Evolutionary conservation across 2,888 invertebrate genomes (phyloP).

Genomic region (Drosophila limbata): DNA sequence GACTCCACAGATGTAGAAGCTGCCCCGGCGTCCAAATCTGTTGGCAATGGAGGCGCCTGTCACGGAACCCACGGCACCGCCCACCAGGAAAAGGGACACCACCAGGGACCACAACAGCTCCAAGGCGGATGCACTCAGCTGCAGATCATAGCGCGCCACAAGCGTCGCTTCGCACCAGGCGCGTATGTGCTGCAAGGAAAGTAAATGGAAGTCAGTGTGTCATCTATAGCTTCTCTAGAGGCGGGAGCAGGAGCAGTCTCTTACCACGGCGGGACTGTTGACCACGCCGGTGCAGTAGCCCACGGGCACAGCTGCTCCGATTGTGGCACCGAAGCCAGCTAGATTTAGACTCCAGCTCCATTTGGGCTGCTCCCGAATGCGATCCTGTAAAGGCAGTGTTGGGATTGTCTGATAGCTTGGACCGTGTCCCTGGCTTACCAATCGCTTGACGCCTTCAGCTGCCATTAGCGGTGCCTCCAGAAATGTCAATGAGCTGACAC

Average conservation of each 20-base stretch:
- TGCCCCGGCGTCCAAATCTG: conserved; percentile 88
- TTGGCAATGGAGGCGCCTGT: conserved; percentile 92
- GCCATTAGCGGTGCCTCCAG: conserved; percentile 51
- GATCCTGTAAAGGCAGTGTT: conserved; percentile 2
- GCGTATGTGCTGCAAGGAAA: conserved; percentile 86
- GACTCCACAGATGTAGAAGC: conserved; percentile 89
- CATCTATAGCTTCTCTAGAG: not conserved
- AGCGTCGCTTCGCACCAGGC: conserved; percentile 91
- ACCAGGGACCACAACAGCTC: conserved; percentile 92
- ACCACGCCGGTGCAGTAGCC: conserved; percentile 94
- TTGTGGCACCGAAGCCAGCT: conserved; percentile 53
- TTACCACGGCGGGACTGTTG: conserved; percentile 91
- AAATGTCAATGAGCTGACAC: conserved; percentile 43
- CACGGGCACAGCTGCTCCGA: conserved; percentile 91
- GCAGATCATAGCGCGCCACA: conserved; percentile 87
- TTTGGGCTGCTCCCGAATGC: conserved; percentile 49
- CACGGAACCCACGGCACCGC: conserved; percentile 94
- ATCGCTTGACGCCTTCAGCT: conserved; percentile 12
- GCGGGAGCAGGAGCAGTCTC: conserved; percentile 49
- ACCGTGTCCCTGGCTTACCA: conserved; percentile 30
- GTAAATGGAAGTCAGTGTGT: not conserved
- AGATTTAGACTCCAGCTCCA: conserved; percentile 58
- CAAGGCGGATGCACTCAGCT: conserved; percentile 86
- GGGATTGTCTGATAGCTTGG: not conserved
- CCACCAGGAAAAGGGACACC: conserved; percentile 95